Evolutionary conservation across 37 sponge, comb jelly and placozoan genomes (phyloP), one percentile per base, ranked within the genome.

Genomic region (Beroe ovata): DNA sequence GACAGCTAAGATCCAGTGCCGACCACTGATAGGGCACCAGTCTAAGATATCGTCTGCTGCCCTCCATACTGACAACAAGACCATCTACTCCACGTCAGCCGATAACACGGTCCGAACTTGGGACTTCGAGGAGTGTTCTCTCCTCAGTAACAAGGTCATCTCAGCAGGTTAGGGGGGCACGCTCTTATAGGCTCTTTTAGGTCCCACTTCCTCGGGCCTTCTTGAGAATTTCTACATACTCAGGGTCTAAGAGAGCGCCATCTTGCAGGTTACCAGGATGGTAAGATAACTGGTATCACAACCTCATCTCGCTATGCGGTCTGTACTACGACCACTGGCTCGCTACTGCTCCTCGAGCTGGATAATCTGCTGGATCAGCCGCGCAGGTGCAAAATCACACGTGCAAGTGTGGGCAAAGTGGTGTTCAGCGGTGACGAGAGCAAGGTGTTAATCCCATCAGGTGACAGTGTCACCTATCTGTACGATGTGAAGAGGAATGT

Each of bases 111-210:
- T 77, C 84, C 41, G 84, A 3, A 42, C 33, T 36, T 77, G 84
- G 84, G 84, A 77, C 54, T 77, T 77, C n/a, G 84, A 77, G 54
- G 84, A 77, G 54, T 77, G 84, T 29, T 42, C 84, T 8, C 84
- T 77, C 4, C 21, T 77, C 84, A 77, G 84, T 29, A 42, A 42
- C 54, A 77, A 77, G 54, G 22, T 77, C 3, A n/a, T n/a, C n/a
- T n/a, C n/a, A n/a, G n/a, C n/a, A n/a, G n/a, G n/a, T n/a, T n/a
- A n/a, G n/a, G n/a, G n/a, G n/a, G n/a, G n/a, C n/a, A n/a, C n/a
- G n/a, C n/a, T n/a, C n/a, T n/a, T n/a, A n/a, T n/a, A n/a, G n/a
- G n/a, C n/a, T n/a, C n/a, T n/a, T n/a, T n/a, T n/a, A n/a, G n/a
- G n/a, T n/a, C n/a, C n/a, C n/a, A n/a, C n/a, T n/a, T n/a, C n/a